These are phyloP conservation scores for Heliconius congener DNA, from an alignment of 1,140 invertebrate genomes.

Conservation along the genomic window DNA sequence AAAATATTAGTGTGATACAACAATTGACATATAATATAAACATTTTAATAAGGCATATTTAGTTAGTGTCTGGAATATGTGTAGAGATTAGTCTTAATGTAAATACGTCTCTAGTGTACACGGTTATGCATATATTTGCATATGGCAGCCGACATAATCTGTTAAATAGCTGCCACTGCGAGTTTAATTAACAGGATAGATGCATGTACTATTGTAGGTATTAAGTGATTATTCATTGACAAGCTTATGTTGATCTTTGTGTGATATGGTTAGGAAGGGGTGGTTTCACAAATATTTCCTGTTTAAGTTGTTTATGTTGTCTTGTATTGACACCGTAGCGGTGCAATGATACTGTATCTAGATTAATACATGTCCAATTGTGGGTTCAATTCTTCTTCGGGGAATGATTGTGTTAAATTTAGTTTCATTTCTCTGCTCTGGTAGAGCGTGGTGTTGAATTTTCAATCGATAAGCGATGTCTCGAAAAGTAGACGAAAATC, in stretches of 20 bases:
- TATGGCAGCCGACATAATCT: slow-evolving; percentile 8
- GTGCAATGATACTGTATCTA: too few species aligned
- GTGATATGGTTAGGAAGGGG: neutral
- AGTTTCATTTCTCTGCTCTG: too few species aligned
- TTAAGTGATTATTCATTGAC: neutral
- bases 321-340: too few species aligned
- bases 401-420: neutral
- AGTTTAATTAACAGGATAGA: slow-evolving; percentile 15
- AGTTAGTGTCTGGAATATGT: neutral
- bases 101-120: slow-evolving; percentile 5
- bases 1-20: too few species aligned
- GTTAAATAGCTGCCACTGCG: slow-evolving; percentile 7
- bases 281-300: too few species aligned
- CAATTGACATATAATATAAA: neutral
- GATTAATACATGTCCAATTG: neutral
- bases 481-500: too few species aligned
- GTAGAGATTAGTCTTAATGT: neutral
- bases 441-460: neutral
- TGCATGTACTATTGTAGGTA: neutral
- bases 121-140: slow-evolving; percentile 15
- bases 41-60: neutral
- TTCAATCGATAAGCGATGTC: too few species aligned
- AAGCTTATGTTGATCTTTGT: neutral
- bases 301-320: too few species aligned
- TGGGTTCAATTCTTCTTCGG: neutral